phyloP scores from a whole-genome alignment of 2,113 vertebrate genomes.

The Heterotilapia buettikoferi region DNA sequence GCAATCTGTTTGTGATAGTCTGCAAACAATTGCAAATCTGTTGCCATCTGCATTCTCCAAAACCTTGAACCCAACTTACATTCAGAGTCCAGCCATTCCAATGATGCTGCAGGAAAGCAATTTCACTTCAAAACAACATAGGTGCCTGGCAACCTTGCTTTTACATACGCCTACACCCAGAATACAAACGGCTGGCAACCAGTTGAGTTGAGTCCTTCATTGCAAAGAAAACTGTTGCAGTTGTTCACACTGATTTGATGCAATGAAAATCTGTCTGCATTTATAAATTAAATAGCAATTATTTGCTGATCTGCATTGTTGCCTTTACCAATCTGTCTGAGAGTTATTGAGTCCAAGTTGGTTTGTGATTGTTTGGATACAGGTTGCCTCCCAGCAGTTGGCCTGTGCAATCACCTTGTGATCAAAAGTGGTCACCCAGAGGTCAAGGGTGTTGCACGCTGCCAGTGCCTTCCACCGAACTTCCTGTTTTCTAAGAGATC shows the following conservation, averaged over 20 bases:
- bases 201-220: neutral
- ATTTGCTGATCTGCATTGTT: neutral
- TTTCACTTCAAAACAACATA: neutral
- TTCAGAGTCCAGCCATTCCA: neutral
- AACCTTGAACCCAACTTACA: neutral
- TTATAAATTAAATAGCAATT: neutral
- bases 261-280: neutral
- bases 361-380: neutral
- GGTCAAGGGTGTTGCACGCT: neutral
- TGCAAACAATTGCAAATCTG: neutral
- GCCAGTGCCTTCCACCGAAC: neutral
- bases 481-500: conserved; percentile 22
- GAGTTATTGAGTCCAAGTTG: neutral
- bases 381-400: neutral
- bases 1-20: neutral
- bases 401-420: neutral
- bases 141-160: neutral
- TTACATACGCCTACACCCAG: neutral
- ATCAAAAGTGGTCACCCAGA: neutral
- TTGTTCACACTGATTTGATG: neutral
- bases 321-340: neutral
- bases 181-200: neutral
- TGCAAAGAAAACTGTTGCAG: neutral
- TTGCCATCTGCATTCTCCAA: neutral
- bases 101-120: neutral